phyloP scores from a whole-genome alignment of 1,140 invertebrate species.

The Penaeus chinensis region DNA sequence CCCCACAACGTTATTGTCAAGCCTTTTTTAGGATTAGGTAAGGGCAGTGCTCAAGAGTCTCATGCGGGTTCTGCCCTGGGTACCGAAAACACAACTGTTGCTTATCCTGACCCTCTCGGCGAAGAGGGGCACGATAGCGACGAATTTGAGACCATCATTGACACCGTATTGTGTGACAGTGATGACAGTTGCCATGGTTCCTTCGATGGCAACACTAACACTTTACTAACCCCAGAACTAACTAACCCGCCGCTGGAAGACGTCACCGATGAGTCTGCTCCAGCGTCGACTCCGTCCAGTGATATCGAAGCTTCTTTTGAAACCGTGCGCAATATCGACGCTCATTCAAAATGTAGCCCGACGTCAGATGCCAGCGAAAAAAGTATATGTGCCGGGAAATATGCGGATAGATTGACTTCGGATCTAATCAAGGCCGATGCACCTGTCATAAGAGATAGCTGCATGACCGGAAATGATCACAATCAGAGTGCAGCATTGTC shows the following conservation, averaged over 20 bases:
- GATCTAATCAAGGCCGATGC: conserved; percentile 4
- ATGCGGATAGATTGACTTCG: conserved; percentile 1
- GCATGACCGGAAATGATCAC: background rate
- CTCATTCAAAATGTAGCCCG: background rate
- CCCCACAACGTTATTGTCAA: conserved; percentile 45
- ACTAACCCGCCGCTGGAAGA: conserved; percentile 31
- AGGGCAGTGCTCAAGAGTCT: conserved; percentile 58
- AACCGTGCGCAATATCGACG: conserved; percentile 25
- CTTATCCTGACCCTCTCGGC: conserved; percentile 12
- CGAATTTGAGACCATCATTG: conserved; percentile 49
- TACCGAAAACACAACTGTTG: conserved; percentile 22
- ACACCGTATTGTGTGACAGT: conserved; percentile 45
- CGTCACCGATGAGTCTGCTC: background rate
- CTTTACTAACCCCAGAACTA: background rate
- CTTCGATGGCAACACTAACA: too few relatives aligned
- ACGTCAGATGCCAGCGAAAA: conserved; percentile 30
- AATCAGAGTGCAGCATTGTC: background rate
- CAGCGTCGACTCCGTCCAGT: conserved; percentile 35
- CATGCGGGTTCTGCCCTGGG: conserved; percentile 59
- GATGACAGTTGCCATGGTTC: conserved; percentile 27
- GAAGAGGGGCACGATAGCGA: background rate
- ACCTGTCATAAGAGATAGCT: background rate
- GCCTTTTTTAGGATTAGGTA: conserved; percentile 65
- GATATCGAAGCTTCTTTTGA: conserved; percentile 39
- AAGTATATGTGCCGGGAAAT: conserved; percentile 9